Base-by-base conservation (phyloP, 2,113 vertebrate genomes). In the Calypte anna region DNA sequence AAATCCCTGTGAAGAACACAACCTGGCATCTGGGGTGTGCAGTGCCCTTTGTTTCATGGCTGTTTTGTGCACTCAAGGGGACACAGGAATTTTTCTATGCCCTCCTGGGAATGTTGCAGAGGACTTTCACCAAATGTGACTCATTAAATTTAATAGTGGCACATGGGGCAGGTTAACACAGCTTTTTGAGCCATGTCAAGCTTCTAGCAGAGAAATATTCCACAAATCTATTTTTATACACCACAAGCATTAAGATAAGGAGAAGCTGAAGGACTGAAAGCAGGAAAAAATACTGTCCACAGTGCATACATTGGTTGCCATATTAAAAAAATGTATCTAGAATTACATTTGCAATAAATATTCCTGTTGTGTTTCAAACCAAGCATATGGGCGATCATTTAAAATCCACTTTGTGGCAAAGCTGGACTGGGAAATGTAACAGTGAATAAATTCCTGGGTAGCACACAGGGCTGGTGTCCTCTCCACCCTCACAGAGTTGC, bases 391-490 rank as follows among this genome's bases (percentile, higher is more conserved):
- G 6, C 31, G 11, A 30, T 33, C 24, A 33, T 38, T 55, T 54
- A 15, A 66, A 64, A 54, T 44, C 31, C 31, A 40, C 12, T 78
- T 70, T 61, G 31, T 19, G 30, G 31, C 38, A 92, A 59, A 79
- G 31, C 27, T 43, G 15, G 28, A 24, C 9, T 19, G 33, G 21
- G 24, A 6, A 73, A 16, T 58, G 15, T 38, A 22, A 10, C 0
- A 1, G 31, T 28, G 22, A 18, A 10, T 33, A 48, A 21, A 31
- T 40, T 31, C 33, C 17, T 0, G 0, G 21, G 30, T 7, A 33
- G 22, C 24, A 69, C 1, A 0, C 6, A 30, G 58, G 20, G 44
- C 16, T 30, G 17, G 44, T 40, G 2, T 48, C 27, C 55, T 15
- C 59, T 64, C 40, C 38, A 28, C 3, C 16, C 14, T 63, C 28